Evolutionary conservation across 2,113 vertebrate genomes (phyloP).

Genomic region (Poecilia latipinna): DNA sequence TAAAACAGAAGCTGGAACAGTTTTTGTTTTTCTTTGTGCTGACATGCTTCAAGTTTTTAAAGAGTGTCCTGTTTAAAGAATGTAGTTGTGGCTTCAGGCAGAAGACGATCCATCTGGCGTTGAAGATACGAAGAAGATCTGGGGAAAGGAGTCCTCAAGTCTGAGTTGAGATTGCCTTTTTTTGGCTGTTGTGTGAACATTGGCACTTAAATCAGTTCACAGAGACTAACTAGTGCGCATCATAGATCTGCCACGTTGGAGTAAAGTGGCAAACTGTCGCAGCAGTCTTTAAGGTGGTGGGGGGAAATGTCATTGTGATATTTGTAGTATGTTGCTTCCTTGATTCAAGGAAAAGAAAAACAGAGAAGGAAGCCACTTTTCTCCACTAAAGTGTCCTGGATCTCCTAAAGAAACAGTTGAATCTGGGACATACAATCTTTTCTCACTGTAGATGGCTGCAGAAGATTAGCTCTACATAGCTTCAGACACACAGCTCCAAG

Average conservation of each 20-base stretch:
- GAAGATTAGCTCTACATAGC: conserved; percentile 88
- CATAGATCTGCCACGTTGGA: conserved; percentile 79
- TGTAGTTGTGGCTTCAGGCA: conserved; percentile 21
- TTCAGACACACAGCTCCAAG: conserved; percentile 91
- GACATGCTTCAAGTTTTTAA: conserved; percentile 57
- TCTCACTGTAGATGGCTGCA: conserved; percentile 86
- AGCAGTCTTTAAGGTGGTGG: conserved; percentile 74
- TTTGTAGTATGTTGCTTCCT: conserved; percentile 87
- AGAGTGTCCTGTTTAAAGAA: conserved; percentile 33
- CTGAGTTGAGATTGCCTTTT: conserved; percentile 24
- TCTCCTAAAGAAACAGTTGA: conserved; percentile 5
- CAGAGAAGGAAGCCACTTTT: conserved; percentile 82
- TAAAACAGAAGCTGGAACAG: conserved; percentile 6
- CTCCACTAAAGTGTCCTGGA: conserved; percentile 78
- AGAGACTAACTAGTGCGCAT: conserved; percentile 61
- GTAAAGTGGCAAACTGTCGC: conserved; percentile 80
- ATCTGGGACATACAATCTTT: conserved; percentile 77
- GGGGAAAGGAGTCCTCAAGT: conserved; percentile 23
- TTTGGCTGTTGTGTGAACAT: conserved; percentile 77
- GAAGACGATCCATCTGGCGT: conserved; percentile 33
- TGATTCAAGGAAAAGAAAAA: conserved; percentile 96
- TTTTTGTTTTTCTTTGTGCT: conserved; percentile 9
- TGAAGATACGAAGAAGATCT: conserved; percentile 12
- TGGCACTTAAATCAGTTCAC: conserved; percentile 83
- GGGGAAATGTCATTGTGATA: conserved; percentile 68